Evolutionary conservation across 1,140 invertebrate species (phyloP), one percentile per base, ranked within the genome.

Genomic region (Neocloeon triangulifer): DNA sequence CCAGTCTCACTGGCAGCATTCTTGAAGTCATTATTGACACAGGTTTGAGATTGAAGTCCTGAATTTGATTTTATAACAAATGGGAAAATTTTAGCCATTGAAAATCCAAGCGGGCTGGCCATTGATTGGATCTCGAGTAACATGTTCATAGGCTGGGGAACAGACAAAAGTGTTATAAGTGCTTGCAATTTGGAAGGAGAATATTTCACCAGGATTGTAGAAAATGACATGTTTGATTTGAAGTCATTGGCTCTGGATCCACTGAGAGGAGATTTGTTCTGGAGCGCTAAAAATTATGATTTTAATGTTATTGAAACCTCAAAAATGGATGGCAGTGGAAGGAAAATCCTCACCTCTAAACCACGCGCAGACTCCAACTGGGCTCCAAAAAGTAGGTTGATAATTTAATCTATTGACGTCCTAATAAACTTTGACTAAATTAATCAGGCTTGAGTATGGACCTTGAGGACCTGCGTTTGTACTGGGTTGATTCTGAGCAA

Each of bases 111-210:
- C 18, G 73, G 69, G 2, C 61, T 71, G 46, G 62, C 61, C 19
- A 54, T 69, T 34, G 79, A 86, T 54, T 84, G 77, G 77, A 62
- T 78, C 25, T 75, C 74, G 9, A 52, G 60, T 14, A 65, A 73
- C 37, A 58, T 82, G 56, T 78, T 76, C 48, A 68, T 78, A 36
- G 53, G 57, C 12, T 64, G 46, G 25, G 37, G 18, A 16, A 44
- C 43, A 7, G 47, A 45, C 12, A 43, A 49, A 19, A 59, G 62
- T 23, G 56, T 55, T 21, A 80, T 78, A 25, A 58, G 62, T 22
- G 72, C 66, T 0, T 70, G 66, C 19, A 74, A 69, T 41, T 50
- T 82, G 6, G 56, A 69, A 38, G 81, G 79, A 3, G 71, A 80
- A 44, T 78, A 61, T 41, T 42, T 62, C 19, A 62, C 64, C 1